These are phyloP conservation scores for Patella caerulea DNA, from an alignment of 2,888 invertebrate species.

Conservation along the genomic window DNA sequence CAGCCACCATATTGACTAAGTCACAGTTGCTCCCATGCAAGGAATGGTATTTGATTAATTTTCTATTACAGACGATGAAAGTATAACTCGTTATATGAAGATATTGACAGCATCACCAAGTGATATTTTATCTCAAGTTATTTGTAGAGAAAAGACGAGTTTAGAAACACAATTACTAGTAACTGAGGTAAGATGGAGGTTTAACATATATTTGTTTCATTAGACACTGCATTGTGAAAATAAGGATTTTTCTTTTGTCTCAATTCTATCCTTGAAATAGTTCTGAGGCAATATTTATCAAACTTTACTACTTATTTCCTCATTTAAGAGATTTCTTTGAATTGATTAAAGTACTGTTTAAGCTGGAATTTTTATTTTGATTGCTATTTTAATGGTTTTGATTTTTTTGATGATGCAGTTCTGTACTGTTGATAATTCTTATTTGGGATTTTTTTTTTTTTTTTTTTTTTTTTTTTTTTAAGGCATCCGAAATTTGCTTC, in stretches of 20 bases:
- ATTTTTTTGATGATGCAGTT: too few species aligned
- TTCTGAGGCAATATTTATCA: too few species aligned
- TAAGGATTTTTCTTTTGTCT: not conserved
- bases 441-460: not conserved
- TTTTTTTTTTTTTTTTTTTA: slow-evolving; percentile 28
- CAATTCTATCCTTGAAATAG: too few species aligned
- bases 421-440: too few species aligned
- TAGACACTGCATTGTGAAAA: not conserved
- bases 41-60: not conserved
- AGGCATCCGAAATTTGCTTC: slow-evolving; percentile 84
- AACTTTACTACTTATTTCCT: too few species aligned
- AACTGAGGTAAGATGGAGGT: slow-evolving; percentile 59
- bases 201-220: not conserved
- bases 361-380: too few species aligned
- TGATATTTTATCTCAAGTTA: slow-evolving; percentile 73
- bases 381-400: too few species aligned
- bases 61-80: slow-evolving; percentile 47
- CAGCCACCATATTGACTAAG: too few species aligned
- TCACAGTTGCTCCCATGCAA: too few species aligned
- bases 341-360: too few species aligned
- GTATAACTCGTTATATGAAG: slow-evolving; percentile 74
- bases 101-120: slow-evolving; percentile 74
- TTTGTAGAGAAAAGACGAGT: slow-evolving; percentile 82
- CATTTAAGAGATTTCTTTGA: too few species aligned
- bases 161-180: slow-evolving; percentile 76